Conservation (phyloP, 1,140 invertebrate species). For the Hormaphis cornu region DNA sequence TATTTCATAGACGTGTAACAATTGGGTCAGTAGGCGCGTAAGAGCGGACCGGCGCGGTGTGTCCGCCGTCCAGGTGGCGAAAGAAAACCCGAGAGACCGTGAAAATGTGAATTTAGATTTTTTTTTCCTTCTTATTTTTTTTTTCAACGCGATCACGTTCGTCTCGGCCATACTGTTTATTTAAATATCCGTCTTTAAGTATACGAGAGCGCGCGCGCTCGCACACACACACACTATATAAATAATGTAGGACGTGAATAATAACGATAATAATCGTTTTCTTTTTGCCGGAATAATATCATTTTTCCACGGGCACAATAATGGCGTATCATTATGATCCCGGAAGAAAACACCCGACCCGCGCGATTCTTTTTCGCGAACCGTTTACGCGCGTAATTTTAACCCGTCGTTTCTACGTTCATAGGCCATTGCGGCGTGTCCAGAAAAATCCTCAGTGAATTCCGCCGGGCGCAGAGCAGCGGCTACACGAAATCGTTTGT, state of each 20-base stretch:
- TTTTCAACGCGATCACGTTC: neutral
- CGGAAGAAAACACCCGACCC: neutral
- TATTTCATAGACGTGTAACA: neutral
- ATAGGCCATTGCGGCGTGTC: too few species aligned
- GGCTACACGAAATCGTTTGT: too few species aligned
- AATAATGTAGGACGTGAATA: neutral
- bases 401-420: too few species aligned
- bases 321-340: too few species aligned
- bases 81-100: neutral
- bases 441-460: too few species aligned
- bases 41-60: neutral
- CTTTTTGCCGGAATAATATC: too few species aligned
- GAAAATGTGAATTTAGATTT: constrained; percentile 25
- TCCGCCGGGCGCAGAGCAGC: too few species aligned
- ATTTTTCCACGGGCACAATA: too few species aligned
- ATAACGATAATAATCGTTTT: neutral
- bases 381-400: too few species aligned
- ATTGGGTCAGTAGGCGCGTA: constrained; percentile 29
- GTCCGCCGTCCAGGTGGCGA: neutral
- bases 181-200: constrained; percentile 12
- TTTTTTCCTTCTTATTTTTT: neutral
- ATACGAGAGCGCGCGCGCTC: neutral
- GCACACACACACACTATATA: neutral
- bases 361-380: too few species aligned
- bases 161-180: constrained; percentile 31